Percentiles rank a stretch among this genome's conserved stretches.
These are phyloP conservation scores for Caenorhabditis imperialis DNA, from an alignment of 2,888 invertebrate genomes.

Conservation along the genomic window DNA sequence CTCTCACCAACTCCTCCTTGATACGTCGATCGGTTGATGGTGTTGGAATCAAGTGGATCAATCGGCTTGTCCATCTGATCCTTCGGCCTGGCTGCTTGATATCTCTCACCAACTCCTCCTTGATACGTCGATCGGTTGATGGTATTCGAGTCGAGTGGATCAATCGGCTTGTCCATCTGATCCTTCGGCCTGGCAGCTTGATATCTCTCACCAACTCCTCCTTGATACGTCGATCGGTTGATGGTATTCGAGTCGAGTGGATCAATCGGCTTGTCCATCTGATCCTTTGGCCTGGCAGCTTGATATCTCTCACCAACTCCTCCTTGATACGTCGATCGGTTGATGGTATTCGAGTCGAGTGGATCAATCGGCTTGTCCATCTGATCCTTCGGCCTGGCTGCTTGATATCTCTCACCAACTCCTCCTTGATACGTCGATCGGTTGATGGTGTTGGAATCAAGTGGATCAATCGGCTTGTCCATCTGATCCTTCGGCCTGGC, in stretches of 20 bases:
- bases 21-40: slow-evolving; percentile 29
- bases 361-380: slow-evolving; percentile 17
- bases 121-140: slow-evolving; percentile 30
- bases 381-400: slow-evolving; percentile 17
- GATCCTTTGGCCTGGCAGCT: slow-evolving; percentile 20
- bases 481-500: slow-evolving; percentile 20
- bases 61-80: slow-evolving; percentile 21
- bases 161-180: slow-evolving; percentile 15
- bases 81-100: slow-evolving; percentile 12
- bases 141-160: slow-evolving; percentile 12
- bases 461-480: slow-evolving; percentile 13
- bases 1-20: slow-evolving; percentile 28
- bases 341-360: slow-evolving; percentile 15
- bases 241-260: slow-evolving; percentile 16
- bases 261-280: slow-evolving; percentile 17
- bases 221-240: slow-evolving; percentile 33
- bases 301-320: slow-evolving; percentile 19
- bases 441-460: slow-evolving; percentile 22
- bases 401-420: slow-evolving; percentile 15
- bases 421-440: slow-evolving; percentile 31
- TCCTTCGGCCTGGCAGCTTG: slow-evolving; percentile 20
- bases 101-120: slow-evolving; percentile 25
- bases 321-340: slow-evolving; percentile 29
- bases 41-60: slow-evolving; percentile 13
- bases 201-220: slow-evolving; percentile 23